Base-by-base conservation (phyloP, 35 echinoderm and acorn worm species). In the Amphiura filiformis region DNA sequence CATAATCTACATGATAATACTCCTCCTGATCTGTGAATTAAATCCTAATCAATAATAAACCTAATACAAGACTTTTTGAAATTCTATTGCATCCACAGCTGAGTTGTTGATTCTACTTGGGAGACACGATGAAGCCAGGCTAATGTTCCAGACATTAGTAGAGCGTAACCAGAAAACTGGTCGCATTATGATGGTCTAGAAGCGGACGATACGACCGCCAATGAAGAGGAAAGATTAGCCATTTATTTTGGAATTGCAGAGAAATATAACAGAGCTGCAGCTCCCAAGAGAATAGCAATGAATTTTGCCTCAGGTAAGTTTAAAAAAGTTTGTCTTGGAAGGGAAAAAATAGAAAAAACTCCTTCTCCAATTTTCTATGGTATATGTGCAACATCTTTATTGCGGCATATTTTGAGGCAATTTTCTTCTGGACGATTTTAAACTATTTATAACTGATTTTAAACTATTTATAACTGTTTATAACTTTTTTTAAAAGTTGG, bases 141-240 rank as follows among this genome's bases (percentile, higher is more conserved):
- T 26, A 61, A 79, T 99, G 15, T 99, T 91, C 38, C 87, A 99
- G 34, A 80, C 87, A 30, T 44, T 99, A 14, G 33, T 94, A 4
- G 81, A 94, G 1, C 77, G 96, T 30, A 99, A 99, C 57, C 96
- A 78, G 96, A 99, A 56, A 94, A 90, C 34, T 92, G 90, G 90
- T 56, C 82, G 17, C 92, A 94, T 84, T 99, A 92, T 78, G 84
- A 94, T 56, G 87, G 89, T 4, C 30, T 95, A 37, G 96, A 94
- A 80, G 83, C 83, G 32, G 38, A 85, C 17, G 56, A 34, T 38
- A 39, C 57, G 1, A 57, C 83, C 31, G 31, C 32, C 0, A 91
- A 30, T 33, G 90, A 92, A 70, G 96, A 83, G 34, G 87, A 94
- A 36, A 92, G 81, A 57, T 65, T 94, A 86, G 90, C 87, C 35